Conservation (phyloP, 1,140 invertebrate species). For the Holotrichia oblita region DNA sequence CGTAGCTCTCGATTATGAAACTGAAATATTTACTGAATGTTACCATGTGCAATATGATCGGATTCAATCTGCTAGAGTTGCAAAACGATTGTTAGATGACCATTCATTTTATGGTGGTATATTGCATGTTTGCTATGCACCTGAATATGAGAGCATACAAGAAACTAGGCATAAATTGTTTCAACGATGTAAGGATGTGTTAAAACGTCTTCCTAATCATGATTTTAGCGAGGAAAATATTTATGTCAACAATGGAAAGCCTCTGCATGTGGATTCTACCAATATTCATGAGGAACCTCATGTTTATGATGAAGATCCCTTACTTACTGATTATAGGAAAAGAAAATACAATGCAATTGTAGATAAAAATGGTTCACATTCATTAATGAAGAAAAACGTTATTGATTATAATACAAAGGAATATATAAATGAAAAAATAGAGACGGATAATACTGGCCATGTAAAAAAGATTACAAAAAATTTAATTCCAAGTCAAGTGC, state of each 20-base stretch:
- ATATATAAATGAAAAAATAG: neutral
- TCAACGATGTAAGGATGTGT: constrained; percentile 73
- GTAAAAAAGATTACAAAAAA: neutral
- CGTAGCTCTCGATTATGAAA: constrained; percentile 67
- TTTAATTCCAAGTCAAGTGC: neutral
- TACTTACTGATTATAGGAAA: neutral
- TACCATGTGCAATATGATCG: constrained; percentile 79
- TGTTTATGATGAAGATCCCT: constrained; percentile 9
- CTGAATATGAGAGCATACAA: constrained; percentile 81
- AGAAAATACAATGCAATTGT: constrained; percentile 10
- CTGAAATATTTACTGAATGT: constrained; percentile 84
- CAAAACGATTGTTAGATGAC: constrained; percentile 83
- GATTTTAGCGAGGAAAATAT: neutral
- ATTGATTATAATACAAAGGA: neutral
- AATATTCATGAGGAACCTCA: neutral
- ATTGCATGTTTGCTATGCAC: constrained; percentile 90
- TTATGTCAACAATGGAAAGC: neutral
- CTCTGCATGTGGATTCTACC: neutral
- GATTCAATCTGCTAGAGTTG: constrained; percentile 78
- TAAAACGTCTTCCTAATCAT: constrained; percentile 46
- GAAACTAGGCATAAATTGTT: constrained; percentile 81
- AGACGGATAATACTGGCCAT: neutral
- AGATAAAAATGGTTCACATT: neutral
- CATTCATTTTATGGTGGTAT: constrained; percentile 86
- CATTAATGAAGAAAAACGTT: neutral